Evolutionary conservation across 1,140 invertebrate genomes (phyloP).

Genomic region (Drosophila tropicalis): DNA sequence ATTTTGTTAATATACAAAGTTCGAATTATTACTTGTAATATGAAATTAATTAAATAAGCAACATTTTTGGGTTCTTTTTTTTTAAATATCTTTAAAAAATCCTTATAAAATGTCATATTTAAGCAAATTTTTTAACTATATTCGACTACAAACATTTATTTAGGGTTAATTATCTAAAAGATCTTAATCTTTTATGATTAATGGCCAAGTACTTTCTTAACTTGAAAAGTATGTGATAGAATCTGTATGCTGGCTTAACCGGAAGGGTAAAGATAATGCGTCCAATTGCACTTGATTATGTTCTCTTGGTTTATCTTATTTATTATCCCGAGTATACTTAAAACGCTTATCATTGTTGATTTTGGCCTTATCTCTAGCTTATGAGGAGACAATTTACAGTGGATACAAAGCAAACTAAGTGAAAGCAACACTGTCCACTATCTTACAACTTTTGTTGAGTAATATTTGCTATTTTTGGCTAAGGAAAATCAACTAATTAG

Average conservation of each 20-base stretch:
- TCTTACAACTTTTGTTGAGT: not conserved
- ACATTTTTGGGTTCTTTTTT: no score
- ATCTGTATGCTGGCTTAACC: not conserved
- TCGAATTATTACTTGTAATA: no score
- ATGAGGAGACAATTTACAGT: not conserved
- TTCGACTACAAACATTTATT: no score
- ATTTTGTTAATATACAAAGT: no score
- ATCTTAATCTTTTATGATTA: not conserved
- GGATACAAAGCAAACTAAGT: not conserved
- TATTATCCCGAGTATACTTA: not conserved
- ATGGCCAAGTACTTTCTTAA: not conserved
- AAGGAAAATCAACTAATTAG: not conserved
- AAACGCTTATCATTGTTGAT: not conserved
- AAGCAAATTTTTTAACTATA: no score
- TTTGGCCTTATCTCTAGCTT: not conserved
- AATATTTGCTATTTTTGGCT: not conserved
- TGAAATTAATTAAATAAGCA: no score
- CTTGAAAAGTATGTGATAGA: no score
- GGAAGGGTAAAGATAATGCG: not conserved
- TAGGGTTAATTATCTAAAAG: not conserved
- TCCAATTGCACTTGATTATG: not conserved
- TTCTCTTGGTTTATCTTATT: not conserved
- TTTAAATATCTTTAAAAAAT: no score
- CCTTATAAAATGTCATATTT: no score
- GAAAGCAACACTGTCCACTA: not conserved